Evolutionary conservation across 2,888 invertebrate species (phyloP).

Genomic region (Conus canariensis): DNA sequence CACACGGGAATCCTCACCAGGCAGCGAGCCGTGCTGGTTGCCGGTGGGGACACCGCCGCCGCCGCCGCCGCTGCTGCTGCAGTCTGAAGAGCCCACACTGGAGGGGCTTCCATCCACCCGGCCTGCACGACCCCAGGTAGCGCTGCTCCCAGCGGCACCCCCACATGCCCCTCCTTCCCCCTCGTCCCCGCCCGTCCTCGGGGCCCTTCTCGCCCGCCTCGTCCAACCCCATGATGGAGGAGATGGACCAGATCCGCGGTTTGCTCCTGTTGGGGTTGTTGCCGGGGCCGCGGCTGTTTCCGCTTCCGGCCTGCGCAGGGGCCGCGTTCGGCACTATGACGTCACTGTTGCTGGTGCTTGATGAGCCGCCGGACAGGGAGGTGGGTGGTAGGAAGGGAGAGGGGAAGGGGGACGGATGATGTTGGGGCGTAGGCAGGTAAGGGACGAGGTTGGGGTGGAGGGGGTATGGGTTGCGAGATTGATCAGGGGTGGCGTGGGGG

Average conservation of each 20-base stretch:
- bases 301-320: not conserved
- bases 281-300: not conserved
- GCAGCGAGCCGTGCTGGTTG: not conserved
- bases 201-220: not conserved
- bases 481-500: not conserved
- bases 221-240: constrained; percentile 37
- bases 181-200: not conserved
- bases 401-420: not conserved
- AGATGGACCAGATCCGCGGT: constrained; percentile 61
- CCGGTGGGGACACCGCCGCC: not conserved
- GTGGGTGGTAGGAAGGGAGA: not conserved
- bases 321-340: not conserved
- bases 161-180: not conserved
- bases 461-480: not conserved
- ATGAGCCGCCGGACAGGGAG: not conserved
- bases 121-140: no score
- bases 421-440: not conserved
- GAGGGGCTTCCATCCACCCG: not conserved
- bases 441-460: not conserved
- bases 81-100: not conserved
- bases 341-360: not conserved
- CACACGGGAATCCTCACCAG: no score
- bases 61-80: not conserved
- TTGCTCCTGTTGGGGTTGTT: not conserved
- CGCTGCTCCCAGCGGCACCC: not conserved